Evolutionary conservation across 2,797 vertebrate species (phyloP), one percentile per base, ranked within the genome.

Genomic region (Platyrinchus mystaceus): DNA sequence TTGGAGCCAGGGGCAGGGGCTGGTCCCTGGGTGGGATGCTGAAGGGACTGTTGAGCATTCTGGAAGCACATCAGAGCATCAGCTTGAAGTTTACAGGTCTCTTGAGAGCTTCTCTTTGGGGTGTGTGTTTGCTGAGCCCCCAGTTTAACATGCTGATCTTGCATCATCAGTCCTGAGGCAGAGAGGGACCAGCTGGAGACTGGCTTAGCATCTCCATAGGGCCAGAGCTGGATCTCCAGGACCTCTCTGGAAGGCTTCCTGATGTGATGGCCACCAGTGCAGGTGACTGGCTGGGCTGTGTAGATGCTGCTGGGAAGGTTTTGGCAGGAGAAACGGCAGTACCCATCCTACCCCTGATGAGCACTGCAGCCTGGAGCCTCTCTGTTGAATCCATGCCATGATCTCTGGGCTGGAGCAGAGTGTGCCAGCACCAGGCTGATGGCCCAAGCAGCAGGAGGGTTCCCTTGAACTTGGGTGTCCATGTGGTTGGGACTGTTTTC

Each of bases 21-120:
- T 3, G 9, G 37, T 49, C 24, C 26, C 60, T 26, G 41, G 28
- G 16, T 39, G 37, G 28, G 84, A 6, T 85, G 66, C 71, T 59
- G 76, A 41, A n/a, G 39, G 56, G 8, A 5, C n/a, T 41, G 5
- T 1, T 43, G 32, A 11, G 27, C 0, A 0, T 50, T 95, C 58
- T 59, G 59, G 84, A 76, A 55, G 41, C 63, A 32, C 5, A 2
- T 32, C 28, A 46, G 64, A 64, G 34, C 4, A 1, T 66, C 0
- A 0, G 10, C 41, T 21, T 80, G 67, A 36, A 26, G 23, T 34
- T 49, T 46, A 32, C n/a, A 32, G 36, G 36, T 46, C 0, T 0
- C 67, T 76, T 69, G 74, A 60, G 71, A 52, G 28, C 10, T 17
- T 59, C 24, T 60, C 19, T 71, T 14, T 37, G 27, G 63, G 63